These are phyloP conservation scores for Desoria tigrina DNA, from an alignment of 2,888 invertebrate genomes.

Conservation along the genomic window DNA sequence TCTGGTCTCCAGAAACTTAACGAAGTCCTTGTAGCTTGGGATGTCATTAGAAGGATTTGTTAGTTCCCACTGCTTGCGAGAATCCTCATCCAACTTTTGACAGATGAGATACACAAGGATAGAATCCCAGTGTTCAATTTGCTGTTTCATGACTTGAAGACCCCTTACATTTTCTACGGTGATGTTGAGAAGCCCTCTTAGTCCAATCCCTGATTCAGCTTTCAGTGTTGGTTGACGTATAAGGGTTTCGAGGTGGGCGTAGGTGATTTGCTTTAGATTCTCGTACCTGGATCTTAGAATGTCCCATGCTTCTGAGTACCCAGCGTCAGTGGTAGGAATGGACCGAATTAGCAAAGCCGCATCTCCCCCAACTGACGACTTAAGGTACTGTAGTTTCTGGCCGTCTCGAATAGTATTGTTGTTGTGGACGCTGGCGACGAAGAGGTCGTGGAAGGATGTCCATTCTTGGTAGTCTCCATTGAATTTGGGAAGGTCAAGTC, in stretches of 20 bases:
- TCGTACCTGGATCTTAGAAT: slow-evolving; percentile 26
- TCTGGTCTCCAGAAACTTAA: slow-evolving; percentile 23
- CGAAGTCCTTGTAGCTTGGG: slow-evolving; percentile 1
- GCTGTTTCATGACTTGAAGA: slow-evolving; percentile 12
- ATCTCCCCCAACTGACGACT: slow-evolving; percentile 26
- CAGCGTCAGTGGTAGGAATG: slow-evolving; percentile 23
- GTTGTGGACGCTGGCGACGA: slow-evolving; percentile 21
- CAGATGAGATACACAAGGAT: slow-evolving; percentile 16
- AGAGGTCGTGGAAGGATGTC: slow-evolving; percentile 31
- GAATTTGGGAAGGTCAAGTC: slow-evolving; percentile 24
- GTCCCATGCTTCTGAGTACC: slow-evolving; percentile 34
- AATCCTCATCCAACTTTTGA: slow-evolving; percentile 21
- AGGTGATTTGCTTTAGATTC: slow-evolving; percentile 29
- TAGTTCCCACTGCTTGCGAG: slow-evolving; percentile 28
- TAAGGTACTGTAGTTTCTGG: slow-evolving; percentile 34
- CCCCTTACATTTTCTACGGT: slow-evolving; percentile 24
- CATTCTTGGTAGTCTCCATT: slow-evolving; percentile 25
- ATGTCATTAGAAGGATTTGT: slow-evolving; percentile 9
- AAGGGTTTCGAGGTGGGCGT: slow-evolving; percentile 17
- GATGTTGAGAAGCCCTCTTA: slow-evolving; percentile 28
- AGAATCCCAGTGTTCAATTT: slow-evolving; percentile 10
- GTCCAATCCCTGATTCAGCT: background rate
- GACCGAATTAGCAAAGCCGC: slow-evolving; percentile 27
- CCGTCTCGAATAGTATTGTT: slow-evolving; percentile 16
- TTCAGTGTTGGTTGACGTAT: slow-evolving; percentile 11